phyloP scores from a whole-genome alignment of 2,888 invertebrate genomes.

The Agrochola macilenta region DNA sequence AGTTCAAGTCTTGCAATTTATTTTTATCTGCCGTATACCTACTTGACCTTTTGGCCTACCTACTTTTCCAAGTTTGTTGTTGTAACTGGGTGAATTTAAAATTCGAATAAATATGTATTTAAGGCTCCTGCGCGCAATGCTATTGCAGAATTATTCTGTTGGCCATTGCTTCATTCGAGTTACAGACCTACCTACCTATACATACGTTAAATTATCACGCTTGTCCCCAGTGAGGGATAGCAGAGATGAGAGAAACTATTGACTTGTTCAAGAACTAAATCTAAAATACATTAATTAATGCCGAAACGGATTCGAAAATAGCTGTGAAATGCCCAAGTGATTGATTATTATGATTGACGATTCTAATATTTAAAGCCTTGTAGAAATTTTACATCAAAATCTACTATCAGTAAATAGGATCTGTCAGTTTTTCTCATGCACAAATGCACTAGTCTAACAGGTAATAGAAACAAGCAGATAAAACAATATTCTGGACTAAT shows the following conservation, averaged over 20 bases:
- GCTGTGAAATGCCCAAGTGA: neutral
- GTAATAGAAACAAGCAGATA: neutral
- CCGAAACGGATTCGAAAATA: neutral
- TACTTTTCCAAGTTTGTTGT: slow-evolving; percentile 54
- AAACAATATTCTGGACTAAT: neutral
- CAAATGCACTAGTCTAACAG: neutral
- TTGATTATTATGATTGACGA: neutral
- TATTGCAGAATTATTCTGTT: slow-evolving; percentile 31
- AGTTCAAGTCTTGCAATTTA: slow-evolving; percentile 74
- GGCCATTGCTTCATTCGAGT: slow-evolving; percentile 23
- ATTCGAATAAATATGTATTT: slow-evolving; percentile 41
- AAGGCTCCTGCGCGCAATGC: slow-evolving; percentile 31
- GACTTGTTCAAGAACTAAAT: neutral
- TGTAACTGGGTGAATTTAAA: slow-evolving; percentile 47
- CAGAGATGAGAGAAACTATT: neutral
- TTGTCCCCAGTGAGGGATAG: neutral
- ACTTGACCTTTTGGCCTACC: slow-evolving; percentile 65
- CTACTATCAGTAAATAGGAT: neutral
- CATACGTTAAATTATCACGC: neutral
- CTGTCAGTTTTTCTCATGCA: neutral
- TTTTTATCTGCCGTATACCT: slow-evolving; percentile 66
- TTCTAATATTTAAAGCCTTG: neutral
- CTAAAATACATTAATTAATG: neutral
- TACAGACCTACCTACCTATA: neutral
- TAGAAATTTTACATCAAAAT: slow-evolving; percentile 16